Evolutionary conservation across 2,888 invertebrate genomes (phyloP).

Genomic region (Drosophila fulvimacula): DNA sequence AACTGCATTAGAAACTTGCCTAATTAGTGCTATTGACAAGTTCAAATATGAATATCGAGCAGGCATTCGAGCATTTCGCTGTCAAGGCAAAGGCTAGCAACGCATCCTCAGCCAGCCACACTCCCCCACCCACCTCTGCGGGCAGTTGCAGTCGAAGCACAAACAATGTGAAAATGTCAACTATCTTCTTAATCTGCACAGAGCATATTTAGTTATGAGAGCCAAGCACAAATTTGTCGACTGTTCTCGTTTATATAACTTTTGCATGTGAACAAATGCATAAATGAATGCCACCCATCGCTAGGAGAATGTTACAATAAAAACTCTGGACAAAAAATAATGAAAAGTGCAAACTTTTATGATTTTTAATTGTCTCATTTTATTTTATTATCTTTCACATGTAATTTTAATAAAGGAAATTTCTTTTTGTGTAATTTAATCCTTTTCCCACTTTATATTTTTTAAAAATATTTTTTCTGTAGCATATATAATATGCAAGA

Average conservation of each 20-base stretch:
- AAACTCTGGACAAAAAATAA: background rate
- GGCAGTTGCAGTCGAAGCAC: constrained; percentile 2
- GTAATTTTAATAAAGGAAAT: background rate
- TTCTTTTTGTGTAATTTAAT: background rate
- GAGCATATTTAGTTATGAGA: constrained; percentile 20
- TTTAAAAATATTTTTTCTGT: background rate
- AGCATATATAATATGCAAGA: too few species aligned
- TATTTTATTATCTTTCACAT: background rate
- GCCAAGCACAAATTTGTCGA: constrained; percentile 18
- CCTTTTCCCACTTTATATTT: background rate
- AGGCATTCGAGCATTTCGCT: background rate
- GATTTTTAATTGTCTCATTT: background rate
- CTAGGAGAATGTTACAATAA: background rate
- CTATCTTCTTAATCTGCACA: constrained; percentile 22
- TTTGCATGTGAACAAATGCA: background rate
- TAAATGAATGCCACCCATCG: background rate
- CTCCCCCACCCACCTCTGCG: too few species aligned
- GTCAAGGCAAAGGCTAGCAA: background rate
- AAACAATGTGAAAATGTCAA: constrained; percentile 39
- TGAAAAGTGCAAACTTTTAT: background rate
- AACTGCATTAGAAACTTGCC: constrained; percentile 11
- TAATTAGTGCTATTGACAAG: background rate
- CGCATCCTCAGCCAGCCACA: too few species aligned
- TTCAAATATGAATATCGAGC: background rate
- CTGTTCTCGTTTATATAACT: constrained; percentile 2